phyloP scores from a whole-genome alignment of 2,888 invertebrate species.

The Plemyria rubiginata region DNA sequence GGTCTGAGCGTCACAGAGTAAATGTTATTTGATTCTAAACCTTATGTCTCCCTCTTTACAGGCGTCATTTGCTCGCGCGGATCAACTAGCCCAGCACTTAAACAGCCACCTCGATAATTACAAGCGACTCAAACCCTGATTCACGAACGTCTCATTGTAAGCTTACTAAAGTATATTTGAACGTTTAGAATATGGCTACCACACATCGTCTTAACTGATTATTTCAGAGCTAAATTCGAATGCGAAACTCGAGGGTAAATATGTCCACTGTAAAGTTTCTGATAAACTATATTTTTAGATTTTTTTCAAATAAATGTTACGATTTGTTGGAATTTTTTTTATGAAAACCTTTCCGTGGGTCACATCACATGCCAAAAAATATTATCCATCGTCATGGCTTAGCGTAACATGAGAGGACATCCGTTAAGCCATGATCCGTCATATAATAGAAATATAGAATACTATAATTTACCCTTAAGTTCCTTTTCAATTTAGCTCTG shows the following conservation, averaged over 20 bases:
- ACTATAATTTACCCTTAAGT: neutral
- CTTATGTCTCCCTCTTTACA: slow-evolving; percentile 43
- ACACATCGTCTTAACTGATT: neutral
- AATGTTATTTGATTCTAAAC: slow-evolving; percentile 4
- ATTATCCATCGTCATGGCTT: neutral
- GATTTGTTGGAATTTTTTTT: no score
- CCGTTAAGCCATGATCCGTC: neutral
- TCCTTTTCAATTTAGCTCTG: neutral
- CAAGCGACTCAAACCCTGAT: slow-evolving; percentile 74
- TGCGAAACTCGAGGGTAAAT: neutral
- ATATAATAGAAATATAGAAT: no score
- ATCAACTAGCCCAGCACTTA: slow-evolving; percentile 76
- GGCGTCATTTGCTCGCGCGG: slow-evolving; percentile 78
- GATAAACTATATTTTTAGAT: no score
- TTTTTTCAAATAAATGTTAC: no score
- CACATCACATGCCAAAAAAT: no score
- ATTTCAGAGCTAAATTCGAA: neutral
- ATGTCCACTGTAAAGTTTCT: neutral
- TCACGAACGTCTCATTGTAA: neutral
- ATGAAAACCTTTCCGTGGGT: no score
- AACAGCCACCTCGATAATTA: slow-evolving; percentile 82
- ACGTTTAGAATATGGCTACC: slow-evolving; percentile 6
- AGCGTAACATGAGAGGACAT: neutral
- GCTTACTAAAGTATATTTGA: neutral
- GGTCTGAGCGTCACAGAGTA: no score